Base-by-base conservation (phyloP, 2,888 invertebrate genomes). In the Malthinus flaveolus region DNA sequence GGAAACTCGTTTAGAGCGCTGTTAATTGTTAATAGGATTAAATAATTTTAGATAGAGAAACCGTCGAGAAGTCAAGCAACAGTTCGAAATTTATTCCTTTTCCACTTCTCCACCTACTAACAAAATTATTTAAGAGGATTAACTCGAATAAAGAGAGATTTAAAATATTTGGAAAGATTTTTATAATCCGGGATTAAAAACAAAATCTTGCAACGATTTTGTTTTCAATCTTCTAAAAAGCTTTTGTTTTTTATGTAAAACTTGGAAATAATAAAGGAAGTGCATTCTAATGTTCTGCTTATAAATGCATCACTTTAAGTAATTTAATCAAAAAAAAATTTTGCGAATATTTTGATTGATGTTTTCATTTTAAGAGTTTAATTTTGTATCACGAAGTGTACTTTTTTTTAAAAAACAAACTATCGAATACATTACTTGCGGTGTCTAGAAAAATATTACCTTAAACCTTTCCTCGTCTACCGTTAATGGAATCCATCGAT, bases 401-500 rank as follows among this genome's bases (percentile, higher is more conserved):
- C 5, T 23, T 23, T 23, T 23, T 23, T 23, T 23, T 3, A 23
- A 23, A 23, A 23, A 23, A 15, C 12, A 42, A 23, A 50, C 50
- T 61, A 56, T 58, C 56, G 59, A 59, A 61, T 64, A 66, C 64
- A 68, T 68, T 66, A 67, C 64, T 62, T 64, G 62, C 62, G 61
- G 65, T 59, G 62, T 64, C 64, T 62, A 62, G 53, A 63, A 59
- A 64, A 64, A 65, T 64, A 67, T 67, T 67, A 63, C 61, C 62
- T 64, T 63, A 64, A 66, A 66, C 65, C 65, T 64, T 63, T 63
- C 58, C 64, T 65, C 63, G 64, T 63, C 57, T 57, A 45, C 49
- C 57, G 45, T 64, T 69, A 68, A 69, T 69, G 69, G 69, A 69
- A 69, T 66, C 67, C 69, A 69, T 69, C 69, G 65, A 69, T 69